Evolutionary conservation across 2,797 vertebrate genomes (phyloP).

Genomic region (Phataginus tricuspis): DNA sequence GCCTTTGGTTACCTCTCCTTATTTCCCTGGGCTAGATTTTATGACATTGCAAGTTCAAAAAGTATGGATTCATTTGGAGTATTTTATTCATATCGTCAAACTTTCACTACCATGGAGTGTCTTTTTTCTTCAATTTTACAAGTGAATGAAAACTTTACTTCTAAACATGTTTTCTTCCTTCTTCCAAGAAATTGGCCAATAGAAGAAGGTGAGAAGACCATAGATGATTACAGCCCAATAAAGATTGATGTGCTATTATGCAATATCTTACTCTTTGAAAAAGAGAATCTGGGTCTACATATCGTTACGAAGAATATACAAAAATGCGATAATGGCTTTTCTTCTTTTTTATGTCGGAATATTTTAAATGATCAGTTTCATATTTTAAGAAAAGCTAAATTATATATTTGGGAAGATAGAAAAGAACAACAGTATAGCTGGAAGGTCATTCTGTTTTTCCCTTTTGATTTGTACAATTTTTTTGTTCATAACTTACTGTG

Average conservation of each 20-base stretch:
- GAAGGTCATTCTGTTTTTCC: slow-evolving; percentile 79
- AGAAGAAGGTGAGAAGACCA: background rate
- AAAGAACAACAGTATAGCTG: slow-evolving; percentile 66
- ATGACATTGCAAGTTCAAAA: background rate
- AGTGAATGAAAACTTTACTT: background rate
- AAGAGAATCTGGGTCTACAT: background rate
- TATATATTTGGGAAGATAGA: slow-evolving; percentile 67
- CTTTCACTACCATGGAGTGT: background rate
- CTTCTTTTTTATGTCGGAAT: slow-evolving; percentile 73
- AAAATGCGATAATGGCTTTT: slow-evolving; percentile 77
- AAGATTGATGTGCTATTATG: background rate
- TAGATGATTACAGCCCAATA: background rate
- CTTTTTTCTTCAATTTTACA: background rate
- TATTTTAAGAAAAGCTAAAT: slow-evolving; percentile 66
- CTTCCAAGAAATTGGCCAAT: background rate
- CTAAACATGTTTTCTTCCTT: background rate
- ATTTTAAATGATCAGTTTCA: slow-evolving; percentile 70
- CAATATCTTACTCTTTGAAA: background rate
- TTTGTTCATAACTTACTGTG: slow-evolving; percentile 74
- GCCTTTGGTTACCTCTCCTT: background rate
- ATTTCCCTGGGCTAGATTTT: background rate
- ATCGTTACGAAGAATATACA: slow-evolving; percentile 62
- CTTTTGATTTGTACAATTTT: slow-evolving; percentile 35
- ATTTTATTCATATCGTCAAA: background rate
- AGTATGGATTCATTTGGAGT: background rate